These are phyloP conservation scores for Hirtodrosophila histrioides DNA, from an alignment of 2,888 invertebrate genomes.

Conservation along the genomic window DNA sequence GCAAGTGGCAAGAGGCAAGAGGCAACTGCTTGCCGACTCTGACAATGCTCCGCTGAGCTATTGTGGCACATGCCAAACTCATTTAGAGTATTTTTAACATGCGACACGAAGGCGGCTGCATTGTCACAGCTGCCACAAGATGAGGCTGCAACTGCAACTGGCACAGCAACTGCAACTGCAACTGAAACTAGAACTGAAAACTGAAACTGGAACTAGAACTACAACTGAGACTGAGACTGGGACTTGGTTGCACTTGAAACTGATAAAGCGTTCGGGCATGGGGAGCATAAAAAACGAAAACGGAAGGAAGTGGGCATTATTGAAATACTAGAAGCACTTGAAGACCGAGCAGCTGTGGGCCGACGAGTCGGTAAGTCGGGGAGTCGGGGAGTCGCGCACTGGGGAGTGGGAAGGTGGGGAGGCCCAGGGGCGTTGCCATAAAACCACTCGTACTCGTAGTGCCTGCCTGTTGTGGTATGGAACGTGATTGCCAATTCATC, in stretches of 20 bases:
- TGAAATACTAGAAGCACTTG: slow-evolving; percentile 31
- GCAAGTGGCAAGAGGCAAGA: neutral
- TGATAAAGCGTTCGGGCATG: slow-evolving; percentile 43
- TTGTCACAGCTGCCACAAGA: slow-evolving; percentile 43
- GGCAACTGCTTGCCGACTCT: slow-evolving; percentile 1
- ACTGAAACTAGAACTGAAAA: slow-evolving; percentile 5
- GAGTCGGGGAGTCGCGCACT: too few species aligned
- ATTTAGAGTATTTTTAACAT: slow-evolving; percentile 69
- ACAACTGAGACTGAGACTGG: slow-evolving; percentile 6
- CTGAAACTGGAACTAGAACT: too few species aligned
- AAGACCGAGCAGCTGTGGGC: slow-evolving; percentile 21
- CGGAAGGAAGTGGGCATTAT: slow-evolving; percentile 70
- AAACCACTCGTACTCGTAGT: slow-evolving; percentile 32
- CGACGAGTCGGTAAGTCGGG: neutral
- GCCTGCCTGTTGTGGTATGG: slow-evolving; percentile 8
- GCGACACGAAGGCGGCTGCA: slow-evolving; percentile 32
- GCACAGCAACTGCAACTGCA: neutral
- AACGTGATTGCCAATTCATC: slow-evolving; percentile 70
- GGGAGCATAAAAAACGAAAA: slow-evolving; percentile 38
- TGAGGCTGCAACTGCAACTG: slow-evolving; percentile 9
- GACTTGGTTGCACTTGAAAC: slow-evolving; percentile 60
- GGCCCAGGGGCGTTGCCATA: slow-evolving; percentile 29
- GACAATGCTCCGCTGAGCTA: slow-evolving; percentile 25
- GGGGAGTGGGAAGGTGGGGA: too few species aligned
- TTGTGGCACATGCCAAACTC: slow-evolving; percentile 74